phyloP scores from a whole-genome alignment of 2,888 invertebrate genomes.

The Mesoligia furuncula region DNA sequence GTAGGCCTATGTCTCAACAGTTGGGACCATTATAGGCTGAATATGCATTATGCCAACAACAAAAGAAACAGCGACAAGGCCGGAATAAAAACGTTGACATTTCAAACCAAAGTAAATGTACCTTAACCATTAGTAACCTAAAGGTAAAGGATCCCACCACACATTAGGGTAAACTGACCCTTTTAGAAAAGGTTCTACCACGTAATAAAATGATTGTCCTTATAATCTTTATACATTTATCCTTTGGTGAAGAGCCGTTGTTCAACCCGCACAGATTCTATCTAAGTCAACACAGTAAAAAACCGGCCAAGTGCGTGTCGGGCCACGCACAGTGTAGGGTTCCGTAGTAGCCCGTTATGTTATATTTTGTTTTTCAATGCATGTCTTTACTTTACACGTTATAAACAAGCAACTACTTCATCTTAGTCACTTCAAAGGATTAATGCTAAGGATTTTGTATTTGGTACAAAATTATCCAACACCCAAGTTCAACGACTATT shows the following conservation, averaged over 20 bases:
- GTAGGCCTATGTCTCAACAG: too few species aligned
- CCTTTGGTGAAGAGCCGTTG: slow-evolving; percentile 16
- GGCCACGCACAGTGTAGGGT: too few species aligned
- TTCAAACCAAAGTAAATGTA: not conserved
- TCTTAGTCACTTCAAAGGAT: too few species aligned
- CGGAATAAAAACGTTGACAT: slow-evolving; percentile 24
- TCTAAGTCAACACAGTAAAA: slow-evolving; percentile 3
- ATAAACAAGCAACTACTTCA: too few species aligned
- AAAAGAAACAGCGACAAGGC: not conserved
- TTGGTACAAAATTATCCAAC: too few species aligned
- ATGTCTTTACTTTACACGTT: too few species aligned
- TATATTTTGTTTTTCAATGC: too few species aligned
- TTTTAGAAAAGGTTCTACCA: slow-evolving; percentile 24
- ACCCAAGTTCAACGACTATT: too few species aligned
- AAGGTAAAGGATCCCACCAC: not conserved
- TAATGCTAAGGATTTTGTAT: too few species aligned
- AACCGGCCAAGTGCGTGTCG: too few species aligned
- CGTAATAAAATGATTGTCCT: slow-evolving; percentile 31
- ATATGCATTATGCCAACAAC: not conserved
- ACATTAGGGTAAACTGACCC: slow-evolving; percentile 36
- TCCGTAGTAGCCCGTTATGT: too few species aligned
- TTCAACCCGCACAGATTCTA: slow-evolving; percentile 11
- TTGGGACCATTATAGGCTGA: too few species aligned
- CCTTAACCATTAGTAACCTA: slow-evolving; percentile 8
- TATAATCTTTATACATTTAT: slow-evolving; percentile 24